These are phyloP conservation scores for Nemotelus nigrinus DNA, from an alignment of 2,888 invertebrate species.

Conservation along the genomic window DNA sequence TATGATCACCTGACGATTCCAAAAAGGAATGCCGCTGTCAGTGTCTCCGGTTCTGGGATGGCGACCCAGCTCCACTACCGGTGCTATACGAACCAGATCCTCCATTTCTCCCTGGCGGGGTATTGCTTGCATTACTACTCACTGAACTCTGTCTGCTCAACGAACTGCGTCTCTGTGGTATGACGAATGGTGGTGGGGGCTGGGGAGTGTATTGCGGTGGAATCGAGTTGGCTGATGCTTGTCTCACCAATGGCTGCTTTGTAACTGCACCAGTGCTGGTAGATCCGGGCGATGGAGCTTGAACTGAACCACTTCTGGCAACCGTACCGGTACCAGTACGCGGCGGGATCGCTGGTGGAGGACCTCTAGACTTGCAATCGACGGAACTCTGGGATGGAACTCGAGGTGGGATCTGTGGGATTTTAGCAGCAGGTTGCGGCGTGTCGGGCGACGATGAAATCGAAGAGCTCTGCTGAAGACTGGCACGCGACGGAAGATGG, in stretches of 20 bases:
- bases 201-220: constrained; percentile 64
- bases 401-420: constrained; percentile 63
- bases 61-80: constrained; percentile 53
- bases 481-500: constrained; percentile 49
- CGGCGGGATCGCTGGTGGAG: constrained; percentile 65
- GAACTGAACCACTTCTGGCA: constrained; percentile 61
- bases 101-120: constrained; percentile 30
- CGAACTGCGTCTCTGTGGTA: constrained; percentile 61
- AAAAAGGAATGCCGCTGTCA: constrained; percentile 65
- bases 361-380: constrained; percentile 55
- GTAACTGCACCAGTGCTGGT: constrained; percentile 49
- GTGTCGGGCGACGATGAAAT: constrained; percentile 48
- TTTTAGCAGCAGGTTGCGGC: constrained; percentile 47
- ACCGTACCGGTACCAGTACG: constrained; percentile 58
- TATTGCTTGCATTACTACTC: constrained; percentile 36
- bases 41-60: constrained; percentile 60
- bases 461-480: constrained; percentile 40
- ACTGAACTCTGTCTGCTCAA: constrained; percentile 48
- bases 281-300: constrained; percentile 51
- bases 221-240: constrained; percentile 63
- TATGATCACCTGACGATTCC: constrained; percentile 55
- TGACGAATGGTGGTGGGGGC: constrained; percentile 63
- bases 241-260: constrained; percentile 57
- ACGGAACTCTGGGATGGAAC: constrained; percentile 61
- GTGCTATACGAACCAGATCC: constrained; percentile 44